Conservation (phyloP, 2,797 vertebrate genomes). For the Darevskia nairensis region DNA sequence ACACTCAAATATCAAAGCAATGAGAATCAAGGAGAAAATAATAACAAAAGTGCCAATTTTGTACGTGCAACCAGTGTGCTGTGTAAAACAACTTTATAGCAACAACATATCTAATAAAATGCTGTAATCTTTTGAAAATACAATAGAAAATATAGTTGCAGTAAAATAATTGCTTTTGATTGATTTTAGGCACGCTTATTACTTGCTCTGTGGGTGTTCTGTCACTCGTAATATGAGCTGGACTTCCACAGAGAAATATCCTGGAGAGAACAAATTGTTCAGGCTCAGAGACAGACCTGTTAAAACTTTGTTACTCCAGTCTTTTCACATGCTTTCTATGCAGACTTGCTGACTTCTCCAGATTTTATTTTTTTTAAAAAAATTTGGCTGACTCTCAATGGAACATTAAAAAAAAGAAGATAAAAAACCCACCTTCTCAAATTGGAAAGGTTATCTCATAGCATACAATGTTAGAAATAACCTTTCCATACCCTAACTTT, state of each 20-base stretch:
- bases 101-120: constrained; percentile 52
- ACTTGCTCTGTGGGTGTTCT: constrained; percentile 63
- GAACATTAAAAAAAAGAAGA: neutral
- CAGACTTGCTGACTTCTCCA: constrained; percentile 44
- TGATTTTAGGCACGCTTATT: constrained; percentile 64
- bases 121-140: constrained; percentile 55
- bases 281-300: constrained; percentile 44
- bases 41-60: constrained; percentile 2
- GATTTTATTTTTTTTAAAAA: constrained; percentile 1
- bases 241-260: constrained; percentile 59
- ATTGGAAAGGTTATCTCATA: constrained; percentile 4
- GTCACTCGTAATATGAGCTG: constrained; percentile 52
- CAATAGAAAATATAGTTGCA: constrained; percentile 52
- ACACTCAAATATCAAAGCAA: constrained; percentile 33
- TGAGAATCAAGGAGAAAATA: constrained; percentile 14
- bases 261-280: constrained; percentile 59
- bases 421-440: neutral
- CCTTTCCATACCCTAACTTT: constrained; percentile 22
- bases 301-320: constrained; percentile 56
- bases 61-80: constrained; percentile 39
- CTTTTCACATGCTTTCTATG: constrained; percentile 35
- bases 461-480: constrained; percentile 12
- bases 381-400: constrained; percentile 25
- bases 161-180: constrained; percentile 66
- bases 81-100: constrained; percentile 50